Percentiles rank a stretch among this genome's conserved stretches.
These are phyloP conservation scores for Myotis yumanensis DNA, from an alignment of 2,113 vertebrate genomes.

Conservation along the genomic window DNA sequence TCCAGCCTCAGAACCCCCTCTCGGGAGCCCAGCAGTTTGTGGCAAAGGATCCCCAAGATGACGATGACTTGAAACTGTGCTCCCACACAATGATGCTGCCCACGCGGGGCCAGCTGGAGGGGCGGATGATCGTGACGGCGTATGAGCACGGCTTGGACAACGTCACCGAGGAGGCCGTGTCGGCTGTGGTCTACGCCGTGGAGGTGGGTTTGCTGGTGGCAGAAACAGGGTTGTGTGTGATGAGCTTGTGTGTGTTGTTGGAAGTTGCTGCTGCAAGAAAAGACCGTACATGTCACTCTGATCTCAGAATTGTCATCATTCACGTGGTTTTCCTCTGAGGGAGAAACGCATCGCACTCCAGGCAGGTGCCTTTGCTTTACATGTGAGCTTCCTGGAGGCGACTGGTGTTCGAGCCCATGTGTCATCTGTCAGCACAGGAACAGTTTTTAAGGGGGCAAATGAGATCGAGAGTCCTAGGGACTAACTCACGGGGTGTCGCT, in stretches of 20 bases:
- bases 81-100: constrained; percentile 96
- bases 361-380: background rate
- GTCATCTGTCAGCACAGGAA: background rate
- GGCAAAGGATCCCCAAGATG: constrained; percentile 92
- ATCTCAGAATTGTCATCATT: background rate
- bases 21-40: constrained; percentile 94
- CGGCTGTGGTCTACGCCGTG: constrained; percentile 89
- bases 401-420: background rate
- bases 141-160: constrained; percentile 97
- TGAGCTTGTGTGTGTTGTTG: background rate
- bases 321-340: background rate
- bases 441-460: background rate
- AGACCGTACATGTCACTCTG: background rate
- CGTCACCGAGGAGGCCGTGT: constrained; percentile 93
- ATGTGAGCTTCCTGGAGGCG: background rate
- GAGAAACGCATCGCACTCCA: background rate
- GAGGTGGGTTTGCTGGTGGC: constrained; percentile 86
- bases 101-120: constrained; percentile 94
- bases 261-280: background rate
- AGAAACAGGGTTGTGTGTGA: background rate
- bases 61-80: constrained; percentile 95
- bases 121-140: constrained; percentile 96
- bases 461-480: background rate
- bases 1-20: constrained; percentile 96
- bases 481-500: background rate